Conservation (phyloP, 2,113 vertebrate genomes). For the Brachyistius frenatus region DNA sequence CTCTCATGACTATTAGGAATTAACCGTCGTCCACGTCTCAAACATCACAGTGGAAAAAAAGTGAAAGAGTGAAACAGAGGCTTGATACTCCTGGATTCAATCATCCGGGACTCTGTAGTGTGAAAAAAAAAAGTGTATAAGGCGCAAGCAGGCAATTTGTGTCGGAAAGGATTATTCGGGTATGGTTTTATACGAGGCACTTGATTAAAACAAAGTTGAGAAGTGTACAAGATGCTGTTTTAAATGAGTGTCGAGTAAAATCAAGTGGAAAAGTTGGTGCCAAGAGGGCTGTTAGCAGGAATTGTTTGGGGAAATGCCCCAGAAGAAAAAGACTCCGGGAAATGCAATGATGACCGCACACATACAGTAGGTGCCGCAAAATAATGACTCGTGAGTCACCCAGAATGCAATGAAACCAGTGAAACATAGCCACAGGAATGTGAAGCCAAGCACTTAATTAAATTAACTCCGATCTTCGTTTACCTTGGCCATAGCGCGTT, state of each 20-base stretch:
- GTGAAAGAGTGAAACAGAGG: slow-evolving; percentile 10
- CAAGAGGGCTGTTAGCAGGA: slow-evolving; percentile 20
- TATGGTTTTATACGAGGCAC: neutral
- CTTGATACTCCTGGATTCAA: neutral
- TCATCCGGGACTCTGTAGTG: neutral
- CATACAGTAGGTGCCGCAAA: slow-evolving; percentile 39
- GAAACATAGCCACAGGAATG: slow-evolving; percentile 64
- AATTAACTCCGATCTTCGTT: slow-evolving; percentile 74
- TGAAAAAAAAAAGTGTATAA: neutral
- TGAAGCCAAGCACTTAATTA: slow-evolving; percentile 76
- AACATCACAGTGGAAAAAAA: slow-evolving; percentile 36
- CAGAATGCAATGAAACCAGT: slow-evolving; percentile 61
- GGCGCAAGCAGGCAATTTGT: slow-evolving; percentile 5
- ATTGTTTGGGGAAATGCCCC: slow-evolving; percentile 22
- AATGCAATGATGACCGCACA: slow-evolving; percentile 51
- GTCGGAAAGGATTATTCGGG: slow-evolving; percentile 26
- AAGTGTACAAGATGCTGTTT: neutral
- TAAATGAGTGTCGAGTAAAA: no score
- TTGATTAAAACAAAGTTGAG: slow-evolving; percentile 6
- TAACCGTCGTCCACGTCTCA: slow-evolving; percentile 33
- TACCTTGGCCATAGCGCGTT: slow-evolving; percentile 69
- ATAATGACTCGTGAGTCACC: slow-evolving; percentile 56
- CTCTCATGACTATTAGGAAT: slow-evolving; percentile 69
- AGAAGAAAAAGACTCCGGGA: neutral
- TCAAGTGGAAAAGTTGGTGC: slow-evolving; percentile 17